A percentile compares a stretch with the other conserved stretches of the same genome.
Evolutionary conservation across 2,888 invertebrate species (phyloP).

Genomic region (Lepidochrysops patricia): DNA sequence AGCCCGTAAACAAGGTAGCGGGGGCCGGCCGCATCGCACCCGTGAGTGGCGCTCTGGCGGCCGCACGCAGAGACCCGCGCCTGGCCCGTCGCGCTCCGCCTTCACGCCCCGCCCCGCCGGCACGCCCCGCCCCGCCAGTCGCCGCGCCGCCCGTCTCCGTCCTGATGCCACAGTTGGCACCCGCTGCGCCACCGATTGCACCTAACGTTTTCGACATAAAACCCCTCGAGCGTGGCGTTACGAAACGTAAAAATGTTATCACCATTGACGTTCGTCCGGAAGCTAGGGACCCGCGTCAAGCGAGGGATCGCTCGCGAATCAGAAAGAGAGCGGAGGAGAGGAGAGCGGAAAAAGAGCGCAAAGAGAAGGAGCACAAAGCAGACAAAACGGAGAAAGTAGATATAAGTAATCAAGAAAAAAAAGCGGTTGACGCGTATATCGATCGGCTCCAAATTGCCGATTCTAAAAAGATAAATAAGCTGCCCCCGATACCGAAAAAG

Average conservation of each 20-base stretch:
- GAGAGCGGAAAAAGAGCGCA: constrained; percentile 20
- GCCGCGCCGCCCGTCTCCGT: constrained; percentile 21
- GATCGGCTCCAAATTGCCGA: constrained; percentile 39
- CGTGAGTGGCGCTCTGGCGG: constrained; percentile 45
- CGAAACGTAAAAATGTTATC: constrained; percentile 61
- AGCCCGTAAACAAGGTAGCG: constrained; percentile 35
- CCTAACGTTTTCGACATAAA: constrained; percentile 67
- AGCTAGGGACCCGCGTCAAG: constrained; percentile 31
- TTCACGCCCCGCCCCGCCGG: constrained; percentile 34
- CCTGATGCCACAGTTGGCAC: constrained; percentile 22
- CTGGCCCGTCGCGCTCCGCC: constrained; percentile 46
- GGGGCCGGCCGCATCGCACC: constrained; percentile 50
- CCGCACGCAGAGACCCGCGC: constrained; percentile 45
- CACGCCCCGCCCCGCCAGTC: constrained; percentile 17
- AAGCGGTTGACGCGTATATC: constrained; percentile 32
- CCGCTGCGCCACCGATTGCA: constrained; percentile 38
- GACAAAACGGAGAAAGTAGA: constrained; percentile 17
- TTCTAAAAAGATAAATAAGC: constrained; percentile 46
- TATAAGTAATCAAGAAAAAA: constrained; percentile 20
- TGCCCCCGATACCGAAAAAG: constrained; percentile 63
- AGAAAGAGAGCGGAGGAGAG: constrained; percentile 22
- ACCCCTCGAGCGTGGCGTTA: constrained; percentile 53
- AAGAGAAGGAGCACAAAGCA: constrained; percentile 7
- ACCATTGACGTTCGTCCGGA: constrained; percentile 51
- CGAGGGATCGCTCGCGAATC: constrained; percentile 19